Conservation (phyloP, 2,113 vertebrate genomes). For the Nycticebus coucang region DNA sequence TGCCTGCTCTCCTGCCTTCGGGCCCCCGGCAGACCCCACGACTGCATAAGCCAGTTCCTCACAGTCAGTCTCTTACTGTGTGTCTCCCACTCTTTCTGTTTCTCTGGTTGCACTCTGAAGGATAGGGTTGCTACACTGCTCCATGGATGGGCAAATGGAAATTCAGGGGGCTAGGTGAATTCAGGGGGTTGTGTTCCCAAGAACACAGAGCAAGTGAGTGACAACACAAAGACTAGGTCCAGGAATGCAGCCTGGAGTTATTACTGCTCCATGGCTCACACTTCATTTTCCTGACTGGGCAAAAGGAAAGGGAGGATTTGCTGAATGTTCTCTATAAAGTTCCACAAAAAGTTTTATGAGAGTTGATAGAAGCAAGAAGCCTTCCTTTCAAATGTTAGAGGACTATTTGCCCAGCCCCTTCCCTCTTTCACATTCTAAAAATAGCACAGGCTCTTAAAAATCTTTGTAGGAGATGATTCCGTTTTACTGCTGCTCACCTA, state of each 20-base stretch:
- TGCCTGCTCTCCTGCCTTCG: neutral
- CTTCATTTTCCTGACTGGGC: neutral
- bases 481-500: neutral
- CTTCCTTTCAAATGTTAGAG: neutral
- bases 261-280: neutral
- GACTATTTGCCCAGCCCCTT: neutral
- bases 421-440: neutral
- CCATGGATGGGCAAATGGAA: neutral
- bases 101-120: neutral
- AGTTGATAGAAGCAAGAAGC: neutral
- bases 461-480: neutral
- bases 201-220: neutral
- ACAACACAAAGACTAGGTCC: neutral
- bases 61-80: neutral
- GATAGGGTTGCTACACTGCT: neutral
- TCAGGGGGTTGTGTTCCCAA: no score
- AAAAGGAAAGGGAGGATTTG: slow-evolving; percentile 22
- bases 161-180: neutral
- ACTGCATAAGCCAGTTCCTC: neutral
- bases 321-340: slow-evolving; percentile 50
- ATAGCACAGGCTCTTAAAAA: neutral
- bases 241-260: neutral
- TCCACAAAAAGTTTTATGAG: neutral
- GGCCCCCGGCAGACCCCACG: no score
- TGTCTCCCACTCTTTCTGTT: neutral